Conservation (phyloP, 2,797 vertebrate species). For the Cichlasoma orientale region DNA sequence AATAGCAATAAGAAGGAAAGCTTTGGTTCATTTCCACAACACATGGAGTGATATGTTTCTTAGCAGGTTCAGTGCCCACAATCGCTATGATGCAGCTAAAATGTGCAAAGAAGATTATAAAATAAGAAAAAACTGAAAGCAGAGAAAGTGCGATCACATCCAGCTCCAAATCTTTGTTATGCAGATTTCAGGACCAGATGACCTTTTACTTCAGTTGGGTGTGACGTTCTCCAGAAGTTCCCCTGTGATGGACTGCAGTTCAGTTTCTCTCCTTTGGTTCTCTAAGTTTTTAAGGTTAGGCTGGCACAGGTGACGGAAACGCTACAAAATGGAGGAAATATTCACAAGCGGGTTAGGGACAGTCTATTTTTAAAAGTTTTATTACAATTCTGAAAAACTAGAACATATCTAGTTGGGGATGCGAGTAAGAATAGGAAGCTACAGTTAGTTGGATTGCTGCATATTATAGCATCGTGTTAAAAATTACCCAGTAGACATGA, state of each 20-base stretch:
- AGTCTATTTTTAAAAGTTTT: neutral
- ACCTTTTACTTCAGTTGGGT: neutral
- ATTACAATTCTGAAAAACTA: neutral
- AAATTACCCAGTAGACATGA: neutral
- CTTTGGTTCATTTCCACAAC: too few relatives aligned
- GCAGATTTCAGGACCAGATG: neutral
- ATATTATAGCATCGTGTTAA: neutral
- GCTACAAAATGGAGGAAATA: constrained; percentile 43
- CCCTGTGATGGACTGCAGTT: constrained; percentile 24
- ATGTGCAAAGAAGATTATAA: neutral
- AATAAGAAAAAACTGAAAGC: neutral
- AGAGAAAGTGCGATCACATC: neutral
- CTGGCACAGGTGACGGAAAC: constrained; percentile 45
- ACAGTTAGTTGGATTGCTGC: neutral
- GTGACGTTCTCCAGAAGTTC: neutral
- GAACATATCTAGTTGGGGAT: neutral
- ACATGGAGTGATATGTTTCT: too few relatives aligned
- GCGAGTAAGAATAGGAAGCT: neutral
- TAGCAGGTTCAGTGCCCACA: too few relatives aligned
- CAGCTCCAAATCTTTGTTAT: neutral
- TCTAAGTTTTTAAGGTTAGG: constrained; percentile 30
- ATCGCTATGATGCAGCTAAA: neutral
- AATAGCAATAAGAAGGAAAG: too few relatives aligned
- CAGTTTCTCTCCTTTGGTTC: constrained; percentile 12
- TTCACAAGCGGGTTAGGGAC: neutral